Percentiles rank a stretch among this genome's conserved stretches.
These are phyloP conservation scores for Plestiodon gilberti DNA, from an alignment of 2,113 vertebrate species.

Conservation along the genomic window DNA sequence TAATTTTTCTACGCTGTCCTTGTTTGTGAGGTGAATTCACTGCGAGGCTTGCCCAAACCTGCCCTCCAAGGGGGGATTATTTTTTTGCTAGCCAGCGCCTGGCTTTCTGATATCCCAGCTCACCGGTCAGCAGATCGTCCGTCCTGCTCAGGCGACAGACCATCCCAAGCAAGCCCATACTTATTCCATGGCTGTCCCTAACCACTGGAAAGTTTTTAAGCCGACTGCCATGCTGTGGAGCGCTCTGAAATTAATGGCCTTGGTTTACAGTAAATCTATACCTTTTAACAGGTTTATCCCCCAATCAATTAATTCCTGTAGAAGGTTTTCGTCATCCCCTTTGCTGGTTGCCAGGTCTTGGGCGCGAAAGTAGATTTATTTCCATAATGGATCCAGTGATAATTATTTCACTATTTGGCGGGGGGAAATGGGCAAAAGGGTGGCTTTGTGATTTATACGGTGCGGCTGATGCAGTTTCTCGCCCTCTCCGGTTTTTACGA, in stretches of 20 bases:
- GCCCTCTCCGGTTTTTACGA: slow-evolving; percentile 20
- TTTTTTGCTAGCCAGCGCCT: background rate
- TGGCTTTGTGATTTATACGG: slow-evolving; percentile 49
- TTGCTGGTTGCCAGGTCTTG: slow-evolving; percentile 56
- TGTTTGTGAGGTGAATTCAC: too few relatives aligned
- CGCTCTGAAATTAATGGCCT: slow-evolving; percentile 42
- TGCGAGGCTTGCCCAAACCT: too few relatives aligned
- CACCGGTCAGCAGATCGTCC: too few relatives aligned
- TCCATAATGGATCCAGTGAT: slow-evolving; percentile 63
- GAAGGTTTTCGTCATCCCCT: slow-evolving; percentile 65
- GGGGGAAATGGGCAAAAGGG: background rate
- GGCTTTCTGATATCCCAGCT: background rate
- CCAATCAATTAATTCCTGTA: slow-evolving; percentile 70
- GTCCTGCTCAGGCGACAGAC: too few relatives aligned
- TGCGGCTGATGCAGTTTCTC: background rate
- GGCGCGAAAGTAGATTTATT: slow-evolving; percentile 65
- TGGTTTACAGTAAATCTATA: slow-evolving; percentile 73
- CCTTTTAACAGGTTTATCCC: slow-evolving; percentile 70
- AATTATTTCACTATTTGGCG: slow-evolving; percentile 68
- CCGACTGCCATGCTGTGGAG: background rate
- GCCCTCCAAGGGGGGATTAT: background rate
- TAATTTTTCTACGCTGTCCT: too few relatives aligned
- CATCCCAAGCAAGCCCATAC: slow-evolving; percentile 5
- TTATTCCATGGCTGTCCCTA: slow-evolving; percentile 41
- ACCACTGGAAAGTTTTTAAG: background rate